Evolutionary conservation across 2,797 vertebrate species (phyloP).

Genomic region (Loriculus beryllinus): DNA sequence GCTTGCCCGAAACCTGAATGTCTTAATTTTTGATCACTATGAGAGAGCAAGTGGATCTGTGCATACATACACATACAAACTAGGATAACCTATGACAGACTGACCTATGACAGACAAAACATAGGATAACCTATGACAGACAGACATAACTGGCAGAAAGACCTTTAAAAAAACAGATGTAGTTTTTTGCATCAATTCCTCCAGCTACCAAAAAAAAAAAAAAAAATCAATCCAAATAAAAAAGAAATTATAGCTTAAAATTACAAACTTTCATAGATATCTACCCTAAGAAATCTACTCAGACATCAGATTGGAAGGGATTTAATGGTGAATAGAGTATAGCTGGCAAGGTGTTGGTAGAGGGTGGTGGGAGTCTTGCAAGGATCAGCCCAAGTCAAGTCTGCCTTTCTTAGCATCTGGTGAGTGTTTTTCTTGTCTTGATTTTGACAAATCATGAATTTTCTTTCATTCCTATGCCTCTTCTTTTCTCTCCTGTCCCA

Average conservation of each 20-base stretch:
- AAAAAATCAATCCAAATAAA: not conserved
- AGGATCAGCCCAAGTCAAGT: rapidly evolving
- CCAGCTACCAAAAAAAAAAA: not conserved
- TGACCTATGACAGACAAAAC: too few relatives aligned
- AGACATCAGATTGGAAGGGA: not conserved
- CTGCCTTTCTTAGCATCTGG: not conserved
- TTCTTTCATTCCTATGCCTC: not conserved
- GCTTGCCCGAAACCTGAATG: not conserved
- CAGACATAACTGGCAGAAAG: not conserved
- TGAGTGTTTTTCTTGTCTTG: not conserved
- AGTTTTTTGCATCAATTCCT: not conserved
- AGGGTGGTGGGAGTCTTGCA: rapidly evolving
- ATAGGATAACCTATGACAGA: not conserved
- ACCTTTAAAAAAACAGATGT: not conserved
- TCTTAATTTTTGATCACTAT: not conserved
- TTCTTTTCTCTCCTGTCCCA: not conserved
- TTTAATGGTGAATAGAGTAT: not conserved
- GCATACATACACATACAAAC: not conserved
- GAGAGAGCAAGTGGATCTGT: not conserved
- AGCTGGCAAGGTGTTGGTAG: not conserved
- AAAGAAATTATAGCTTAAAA: not conserved
- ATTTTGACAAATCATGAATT: not conserved
- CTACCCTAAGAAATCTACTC: not conserved
- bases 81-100: not conserved
- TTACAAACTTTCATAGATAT: not conserved